A percentile compares a stretch with the other conserved stretches of the same genome.
Conservation (phyloP, 2,888 invertebrate species). For the Andrena camellia region DNA sequence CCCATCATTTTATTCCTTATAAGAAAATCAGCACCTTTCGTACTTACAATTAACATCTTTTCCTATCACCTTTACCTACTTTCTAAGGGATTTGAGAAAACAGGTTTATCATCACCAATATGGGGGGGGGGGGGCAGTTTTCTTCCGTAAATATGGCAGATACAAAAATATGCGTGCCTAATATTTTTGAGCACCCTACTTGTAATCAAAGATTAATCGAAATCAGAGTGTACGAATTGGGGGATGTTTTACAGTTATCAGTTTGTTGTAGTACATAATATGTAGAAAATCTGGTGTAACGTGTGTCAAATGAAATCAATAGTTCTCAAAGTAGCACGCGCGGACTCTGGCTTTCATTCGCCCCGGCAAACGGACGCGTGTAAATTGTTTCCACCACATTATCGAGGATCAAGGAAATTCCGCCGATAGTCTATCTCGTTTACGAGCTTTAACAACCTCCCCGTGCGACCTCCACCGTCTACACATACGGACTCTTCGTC, state of each 20-base stretch:
- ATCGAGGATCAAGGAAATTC: constrained; percentile 75
- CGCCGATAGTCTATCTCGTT: constrained; percentile 74
- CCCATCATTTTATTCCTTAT: too few relatives aligned
- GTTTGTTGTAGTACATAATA: not conserved
- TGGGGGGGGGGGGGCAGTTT: too few relatives aligned
- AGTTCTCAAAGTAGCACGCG: constrained; percentile 27
- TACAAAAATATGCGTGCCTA: too few relatives aligned
- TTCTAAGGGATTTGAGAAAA: too few relatives aligned
- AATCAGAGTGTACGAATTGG: too few relatives aligned
- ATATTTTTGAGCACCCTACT: too few relatives aligned
- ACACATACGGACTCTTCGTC: constrained; percentile 49
- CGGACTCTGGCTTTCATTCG: constrained; percentile 49
- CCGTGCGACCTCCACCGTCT: constrained; percentile 56
- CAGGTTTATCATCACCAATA: too few relatives aligned
- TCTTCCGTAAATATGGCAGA: too few relatives aligned
- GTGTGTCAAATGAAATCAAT: constrained; percentile 14
- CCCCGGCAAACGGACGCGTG: constrained; percentile 64
- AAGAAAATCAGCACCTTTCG: too few relatives aligned
- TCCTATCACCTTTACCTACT: too few relatives aligned
- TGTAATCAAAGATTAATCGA: too few relatives aligned
- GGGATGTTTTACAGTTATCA: not conserved
- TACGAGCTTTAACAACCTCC: constrained; percentile 70
- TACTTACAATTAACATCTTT: too few relatives aligned
- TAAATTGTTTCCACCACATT: constrained; percentile 73
- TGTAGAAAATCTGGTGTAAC: not conserved